These are phyloP conservation scores for Branchipolynoe longqiensis DNA, from an alignment of 2,888 invertebrate genomes.

Conservation along the genomic window DNA sequence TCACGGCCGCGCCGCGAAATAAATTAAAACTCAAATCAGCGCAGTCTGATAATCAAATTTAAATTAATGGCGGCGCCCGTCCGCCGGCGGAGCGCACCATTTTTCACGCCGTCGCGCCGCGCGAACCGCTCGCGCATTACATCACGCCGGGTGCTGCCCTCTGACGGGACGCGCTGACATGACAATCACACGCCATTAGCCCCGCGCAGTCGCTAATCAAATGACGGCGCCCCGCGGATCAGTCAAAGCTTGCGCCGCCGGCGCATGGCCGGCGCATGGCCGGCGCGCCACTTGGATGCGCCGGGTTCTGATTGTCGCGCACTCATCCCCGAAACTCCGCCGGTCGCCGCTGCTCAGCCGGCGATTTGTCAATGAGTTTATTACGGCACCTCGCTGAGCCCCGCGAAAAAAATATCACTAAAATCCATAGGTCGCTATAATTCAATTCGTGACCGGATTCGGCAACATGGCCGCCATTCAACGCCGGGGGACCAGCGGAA, in stretches of 20 bases:
- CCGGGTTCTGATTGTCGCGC: background rate
- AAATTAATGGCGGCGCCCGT: slow-evolving; percentile 40
- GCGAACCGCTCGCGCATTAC: too few species aligned
- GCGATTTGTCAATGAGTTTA: slow-evolving; percentile 20
- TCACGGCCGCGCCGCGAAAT: slow-evolving; percentile 44
- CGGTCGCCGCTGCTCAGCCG: background rate
- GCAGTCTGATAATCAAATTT: slow-evolving; percentile 41
- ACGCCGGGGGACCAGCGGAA: background rate
- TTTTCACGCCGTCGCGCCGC: too few species aligned
- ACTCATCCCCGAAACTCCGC: background rate
- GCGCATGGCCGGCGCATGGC: background rate
- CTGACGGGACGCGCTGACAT: slow-evolving; percentile 30
- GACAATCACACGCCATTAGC: slow-evolving; percentile 46
- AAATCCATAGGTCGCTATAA: slow-evolving; percentile 31
- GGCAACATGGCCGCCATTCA: background rate
- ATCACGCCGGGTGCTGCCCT: slow-evolving; percentile 15
- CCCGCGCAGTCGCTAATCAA: slow-evolving; percentile 7
- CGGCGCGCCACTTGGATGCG: background rate
- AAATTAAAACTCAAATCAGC: slow-evolving; percentile 58
- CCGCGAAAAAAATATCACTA: slow-evolving; percentile 28
- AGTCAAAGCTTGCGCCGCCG: background rate
- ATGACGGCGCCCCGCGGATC: background rate
- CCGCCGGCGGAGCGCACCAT: too few species aligned
- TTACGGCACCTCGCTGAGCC: background rate
- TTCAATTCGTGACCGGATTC: slow-evolving; percentile 39